These are phyloP conservation scores for Notodromas monacha DNA, from an alignment of 2,888 invertebrate genomes.

Conservation along the genomic window DNA sequence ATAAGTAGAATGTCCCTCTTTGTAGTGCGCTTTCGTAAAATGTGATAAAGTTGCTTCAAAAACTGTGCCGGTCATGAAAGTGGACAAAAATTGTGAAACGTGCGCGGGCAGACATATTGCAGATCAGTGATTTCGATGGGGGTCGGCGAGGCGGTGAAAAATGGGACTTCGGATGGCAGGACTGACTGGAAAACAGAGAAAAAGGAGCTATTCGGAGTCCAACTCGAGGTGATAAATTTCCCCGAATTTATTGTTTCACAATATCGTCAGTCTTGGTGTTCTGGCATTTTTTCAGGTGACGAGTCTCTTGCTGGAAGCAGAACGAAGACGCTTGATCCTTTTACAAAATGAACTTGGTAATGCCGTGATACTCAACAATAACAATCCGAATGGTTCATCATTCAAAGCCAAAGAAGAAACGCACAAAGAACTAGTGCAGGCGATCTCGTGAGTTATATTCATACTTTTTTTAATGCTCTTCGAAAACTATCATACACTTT, in stretches of 20 bases:
- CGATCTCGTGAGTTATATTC: slow-evolving; percentile 8
- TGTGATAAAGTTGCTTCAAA: too few species aligned
- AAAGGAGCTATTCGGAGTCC: slow-evolving; percentile 8
- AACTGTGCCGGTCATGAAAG: too few species aligned
- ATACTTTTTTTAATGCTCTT: slow-evolving; percentile 1
- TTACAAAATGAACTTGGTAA: slow-evolving; percentile 29
- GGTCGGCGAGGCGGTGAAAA: too few species aligned
- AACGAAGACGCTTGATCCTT: slow-evolving; percentile 28
- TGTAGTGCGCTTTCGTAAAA: too few species aligned
- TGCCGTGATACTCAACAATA: too few species aligned
- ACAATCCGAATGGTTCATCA: slow-evolving; percentile 25
- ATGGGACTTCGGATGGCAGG: too few species aligned
- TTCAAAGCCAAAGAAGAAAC: slow-evolving; percentile 30
- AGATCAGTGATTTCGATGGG: too few species aligned
- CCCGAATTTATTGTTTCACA: neutral
- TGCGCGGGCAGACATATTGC: too few species aligned
- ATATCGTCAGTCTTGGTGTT: neutral
- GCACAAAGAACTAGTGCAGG: slow-evolving; percentile 24
- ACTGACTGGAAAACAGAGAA: too few species aligned
- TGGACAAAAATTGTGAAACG: too few species aligned
- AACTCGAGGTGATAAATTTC: neutral
- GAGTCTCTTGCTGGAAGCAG: slow-evolving; percentile 29
- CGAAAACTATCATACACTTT: too few species aligned
- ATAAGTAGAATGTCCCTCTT: too few species aligned
- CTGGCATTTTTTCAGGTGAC: slow-evolving; percentile 24